Evolutionary conservation across 2,888 invertebrate species (phyloP), one percentile per base, ranked within the genome.

Genomic region (Rhorus exstirpatorius): DNA sequence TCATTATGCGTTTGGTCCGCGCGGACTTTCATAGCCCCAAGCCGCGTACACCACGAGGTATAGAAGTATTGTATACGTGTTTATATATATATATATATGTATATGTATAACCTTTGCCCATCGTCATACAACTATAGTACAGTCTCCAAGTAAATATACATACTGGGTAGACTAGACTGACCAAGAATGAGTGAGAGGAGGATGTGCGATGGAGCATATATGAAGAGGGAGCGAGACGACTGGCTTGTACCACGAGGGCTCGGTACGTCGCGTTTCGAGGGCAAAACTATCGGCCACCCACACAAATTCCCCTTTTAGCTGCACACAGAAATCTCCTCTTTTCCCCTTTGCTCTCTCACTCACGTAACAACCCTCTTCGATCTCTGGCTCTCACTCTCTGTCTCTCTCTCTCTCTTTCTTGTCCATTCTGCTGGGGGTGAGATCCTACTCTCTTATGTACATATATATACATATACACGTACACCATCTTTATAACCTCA

Each of bases 221-320:
- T 31, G 26, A 46, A 67, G 67, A 79, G 63, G 14, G 77, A 82
- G 74, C 35, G 68, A 83, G 85, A 84, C 84, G 83, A 85, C 84
- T 78, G 75, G n/a, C n/a, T n/a, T n/a, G n/a, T n/a, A n/a, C n/a
- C 71, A 71, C 44, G 76, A 86, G 86, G 84, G 81, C 82, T 85
- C 83, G 86, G 87, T 87, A 87, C 86, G 86, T 86, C 87, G 83
- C 87, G 86, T 86, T 87, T 86, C 87, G 88, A 84, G 87, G 88
- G 91, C 88, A 89, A 91, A 92, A 91, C 92, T 92, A 92, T 92
- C 90, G 92, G 88, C 92, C 92, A 92, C 92, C 92, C 91, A 92
- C 91, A 90, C 91, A 76, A 31, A 63, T 75, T 53, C 68, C 83
- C 82, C 77, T 79, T 55, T 76, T 68, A 46, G 38, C 46, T 53